A percentile compares a stretch with the other conserved stretches of the same genome.
Conservation (phyloP, 2,113 vertebrate genomes). For the Nothocercus nigrocapillus region DNA sequence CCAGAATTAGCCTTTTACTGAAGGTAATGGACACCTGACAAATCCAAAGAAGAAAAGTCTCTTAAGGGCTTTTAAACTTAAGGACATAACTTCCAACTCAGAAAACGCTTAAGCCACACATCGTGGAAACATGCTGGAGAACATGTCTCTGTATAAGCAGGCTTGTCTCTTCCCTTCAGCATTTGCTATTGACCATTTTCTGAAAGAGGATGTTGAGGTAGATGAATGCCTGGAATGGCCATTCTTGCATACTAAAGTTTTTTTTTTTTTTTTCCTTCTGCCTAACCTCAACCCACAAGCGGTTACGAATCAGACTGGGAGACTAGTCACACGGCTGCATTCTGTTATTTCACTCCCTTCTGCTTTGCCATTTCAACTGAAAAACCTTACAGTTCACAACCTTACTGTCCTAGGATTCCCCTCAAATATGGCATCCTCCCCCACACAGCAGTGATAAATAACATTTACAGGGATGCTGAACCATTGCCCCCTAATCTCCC, state of each 20-base stretch:
- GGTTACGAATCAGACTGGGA: neutral
- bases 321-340: neutral
- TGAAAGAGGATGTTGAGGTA: neutral
- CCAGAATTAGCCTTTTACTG: neutral
- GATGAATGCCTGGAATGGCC: neutral
- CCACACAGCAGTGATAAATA: constrained; percentile 26
- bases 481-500: constrained; percentile 57
- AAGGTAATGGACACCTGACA: neutral
- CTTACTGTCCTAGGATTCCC: constrained; percentile 55
- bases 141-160: neutral
- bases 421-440: constrained; percentile 42
- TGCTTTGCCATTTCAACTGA: constrained; percentile 31
- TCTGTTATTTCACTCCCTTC: neutral
- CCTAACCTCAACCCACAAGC: neutral
- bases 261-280: neutral
- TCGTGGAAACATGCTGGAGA: neutral
- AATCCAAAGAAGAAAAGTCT: neutral
- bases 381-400: constrained; percentile 65
- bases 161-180: neutral
- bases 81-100: neutral
- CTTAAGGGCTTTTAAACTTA: neutral
- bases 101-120: neutral
- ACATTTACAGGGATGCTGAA: constrained; percentile 63
- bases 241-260: neutral
- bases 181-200: neutral